A percentile compares a stretch with the other conserved stretches of the same genome.
These are phyloP conservation scores for Scyliorhinus canicula DNA, from an alignment of 2,797 vertebrate species.

Conservation along the genomic window DNA sequence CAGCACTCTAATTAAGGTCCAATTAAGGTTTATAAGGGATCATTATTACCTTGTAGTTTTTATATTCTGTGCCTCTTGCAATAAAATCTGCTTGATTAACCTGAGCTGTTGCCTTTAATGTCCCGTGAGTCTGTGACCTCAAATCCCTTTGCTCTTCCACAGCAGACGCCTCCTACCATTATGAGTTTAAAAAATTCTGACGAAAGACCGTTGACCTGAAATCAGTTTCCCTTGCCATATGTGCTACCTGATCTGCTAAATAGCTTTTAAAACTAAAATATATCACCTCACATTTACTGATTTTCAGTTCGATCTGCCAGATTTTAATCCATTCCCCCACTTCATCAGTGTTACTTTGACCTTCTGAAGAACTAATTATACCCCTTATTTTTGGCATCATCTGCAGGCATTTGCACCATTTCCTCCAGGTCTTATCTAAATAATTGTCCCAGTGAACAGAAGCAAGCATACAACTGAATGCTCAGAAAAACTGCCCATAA, in stretches of 20 bases:
- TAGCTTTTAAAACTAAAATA: too few species aligned
- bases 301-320: not conserved
- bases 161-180: not conserved
- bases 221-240: too few species aligned
- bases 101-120: not conserved
- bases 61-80: not conserved
- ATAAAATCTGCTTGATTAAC: not conserved
- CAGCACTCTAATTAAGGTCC: not conserved
- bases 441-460: not conserved
- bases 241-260: too few species aligned
- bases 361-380: not conserved
- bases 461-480: not conserved
- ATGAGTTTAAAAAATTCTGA: too few species aligned
- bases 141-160: not conserved
- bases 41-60: not conserved
- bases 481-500: not conserved
- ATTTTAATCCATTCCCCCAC: not conserved
- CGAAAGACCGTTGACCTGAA: too few species aligned
- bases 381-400: not conserved
- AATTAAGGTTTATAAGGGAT: not conserved
- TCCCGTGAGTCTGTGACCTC: not conserved
- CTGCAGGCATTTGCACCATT: not conserved
- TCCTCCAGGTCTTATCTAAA: not conserved
- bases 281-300: not conserved
- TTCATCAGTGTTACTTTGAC: not conserved